phyloP scores from a whole-genome alignment of 1,140 invertebrate species.

The Hypothenemus hampei region DNA sequence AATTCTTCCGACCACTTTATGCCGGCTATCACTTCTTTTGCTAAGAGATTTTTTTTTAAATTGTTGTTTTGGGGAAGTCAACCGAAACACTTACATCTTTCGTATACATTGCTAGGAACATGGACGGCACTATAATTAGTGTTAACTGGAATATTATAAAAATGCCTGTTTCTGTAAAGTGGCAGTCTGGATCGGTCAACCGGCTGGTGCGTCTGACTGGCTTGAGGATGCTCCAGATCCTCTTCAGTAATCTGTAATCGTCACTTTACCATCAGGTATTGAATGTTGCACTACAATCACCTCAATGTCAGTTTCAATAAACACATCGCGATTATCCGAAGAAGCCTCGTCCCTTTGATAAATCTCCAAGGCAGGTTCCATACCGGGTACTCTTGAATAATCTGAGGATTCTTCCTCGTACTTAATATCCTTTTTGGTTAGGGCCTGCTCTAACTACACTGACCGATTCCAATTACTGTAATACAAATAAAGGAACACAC shows the following conservation, averaged over 20 bases:
- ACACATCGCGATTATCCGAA: conserved; percentile 36
- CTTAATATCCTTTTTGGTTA: too few relatives aligned
- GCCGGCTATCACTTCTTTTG: conserved; percentile 59
- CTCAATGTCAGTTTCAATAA: conserved; percentile 31
- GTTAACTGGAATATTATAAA: conserved; percentile 77
- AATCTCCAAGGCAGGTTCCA: too few relatives aligned
- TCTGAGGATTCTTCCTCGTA: too few relatives aligned
- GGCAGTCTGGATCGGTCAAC: conserved; percentile 48
- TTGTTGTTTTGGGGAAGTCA: neutral
- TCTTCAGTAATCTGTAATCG: conserved; percentile 22
- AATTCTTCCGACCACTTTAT: conserved; percentile 81
- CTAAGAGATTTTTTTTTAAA: conserved; percentile 47
- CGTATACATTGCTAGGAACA: conserved; percentile 93
- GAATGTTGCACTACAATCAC: conserved; percentile 13
- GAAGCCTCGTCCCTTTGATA: conserved; percentile 37
- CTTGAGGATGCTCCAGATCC: conserved; percentile 34
- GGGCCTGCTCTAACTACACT: too few relatives aligned
- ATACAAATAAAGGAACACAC: too few relatives aligned
- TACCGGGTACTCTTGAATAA: too few relatives aligned
- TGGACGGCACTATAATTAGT: conserved; percentile 83
- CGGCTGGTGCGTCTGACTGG: conserved; percentile 47
- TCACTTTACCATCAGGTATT: neutral
- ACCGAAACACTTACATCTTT: conserved; percentile 76
- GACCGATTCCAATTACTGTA: too few relatives aligned
- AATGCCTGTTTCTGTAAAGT: conserved; percentile 67